A percentile compares a stretch with the other conserved stretches of the same genome.
Evolutionary conservation across 2,797 vertebrate species (phyloP).

Genomic region (Luscinia megarhynchos): DNA sequence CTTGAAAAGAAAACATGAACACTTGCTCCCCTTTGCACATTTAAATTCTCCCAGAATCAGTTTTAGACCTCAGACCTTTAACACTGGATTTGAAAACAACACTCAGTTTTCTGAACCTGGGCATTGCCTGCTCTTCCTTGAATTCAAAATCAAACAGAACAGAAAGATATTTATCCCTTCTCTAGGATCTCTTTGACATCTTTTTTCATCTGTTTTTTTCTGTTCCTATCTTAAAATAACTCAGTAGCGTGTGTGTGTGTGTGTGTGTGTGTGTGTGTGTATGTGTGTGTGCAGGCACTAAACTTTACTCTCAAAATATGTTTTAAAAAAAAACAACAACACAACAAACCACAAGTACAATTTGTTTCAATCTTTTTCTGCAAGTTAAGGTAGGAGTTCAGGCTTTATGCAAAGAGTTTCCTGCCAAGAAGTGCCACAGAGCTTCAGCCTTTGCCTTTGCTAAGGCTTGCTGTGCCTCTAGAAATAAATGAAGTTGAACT

Average conservation of each 20-base stretch:
- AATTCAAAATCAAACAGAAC: not conserved
- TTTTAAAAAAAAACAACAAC: not conserved
- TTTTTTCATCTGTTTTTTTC: not conserved
- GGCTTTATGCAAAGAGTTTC: conserved; percentile 31
- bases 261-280: not conserved
- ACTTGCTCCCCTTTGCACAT: not conserved
- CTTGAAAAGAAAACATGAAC: not conserved
- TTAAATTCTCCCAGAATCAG: not conserved
- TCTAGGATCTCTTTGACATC: not conserved
- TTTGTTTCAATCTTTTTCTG: conserved; percentile 34
- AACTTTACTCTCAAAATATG: not conserved
- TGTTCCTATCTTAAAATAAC: conserved; percentile 18
- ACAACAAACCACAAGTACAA: not conserved
- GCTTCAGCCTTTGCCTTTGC: not conserved
- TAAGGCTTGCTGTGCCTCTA: not conserved
- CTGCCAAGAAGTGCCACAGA: not conserved
- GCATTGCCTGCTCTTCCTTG: not conserved
- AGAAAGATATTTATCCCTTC: not conserved
- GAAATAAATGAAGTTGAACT: not conserved
- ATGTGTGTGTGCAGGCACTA: not conserved
- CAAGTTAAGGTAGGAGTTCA: conserved; percentile 3
- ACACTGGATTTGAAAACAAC: not conserved
- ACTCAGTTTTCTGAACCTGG: not conserved
- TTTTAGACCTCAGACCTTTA: not conserved
- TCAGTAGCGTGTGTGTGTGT: not conserved